Conservation (phyloP, 2,888 invertebrate species). For the Arctia plantaginis region DNA sequence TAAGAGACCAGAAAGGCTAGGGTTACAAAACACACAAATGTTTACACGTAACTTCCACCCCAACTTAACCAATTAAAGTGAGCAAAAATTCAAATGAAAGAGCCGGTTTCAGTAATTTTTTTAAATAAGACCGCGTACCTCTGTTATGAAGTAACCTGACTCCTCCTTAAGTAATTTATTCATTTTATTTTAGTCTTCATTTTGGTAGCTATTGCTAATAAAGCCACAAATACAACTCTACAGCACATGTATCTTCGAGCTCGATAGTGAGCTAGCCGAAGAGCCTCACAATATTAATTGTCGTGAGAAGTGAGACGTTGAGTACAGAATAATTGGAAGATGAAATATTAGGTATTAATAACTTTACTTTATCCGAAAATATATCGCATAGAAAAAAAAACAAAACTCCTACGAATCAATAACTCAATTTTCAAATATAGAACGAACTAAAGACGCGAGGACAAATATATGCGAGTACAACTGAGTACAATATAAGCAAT, state of each 20-base stretch:
- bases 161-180: too few species aligned
- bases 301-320: background rate
- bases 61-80: background rate
- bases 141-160: too few species aligned
- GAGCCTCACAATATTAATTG: constrained; percentile 44
- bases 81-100: background rate
- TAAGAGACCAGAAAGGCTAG: too few species aligned
- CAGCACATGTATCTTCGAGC: constrained; percentile 55
- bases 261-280: constrained; percentile 56
- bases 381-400: background rate
- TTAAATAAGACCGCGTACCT: background rate
- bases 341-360: background rate
- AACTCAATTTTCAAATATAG: background rate
- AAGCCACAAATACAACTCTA: background rate
- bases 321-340: background rate
- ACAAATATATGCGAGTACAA: background rate
- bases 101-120: background rate
- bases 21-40: background rate
- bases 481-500: constrained; percentile 16
- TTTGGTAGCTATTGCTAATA: constrained; percentile 12
- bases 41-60: too few species aligned
- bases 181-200: background rate
- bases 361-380: background rate
- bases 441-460: background rate
- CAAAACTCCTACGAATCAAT: background rate